These are phyloP conservation scores for Syrista parreyssii DNA, from an alignment of 2,888 invertebrate species.

Conservation along the genomic window DNA sequence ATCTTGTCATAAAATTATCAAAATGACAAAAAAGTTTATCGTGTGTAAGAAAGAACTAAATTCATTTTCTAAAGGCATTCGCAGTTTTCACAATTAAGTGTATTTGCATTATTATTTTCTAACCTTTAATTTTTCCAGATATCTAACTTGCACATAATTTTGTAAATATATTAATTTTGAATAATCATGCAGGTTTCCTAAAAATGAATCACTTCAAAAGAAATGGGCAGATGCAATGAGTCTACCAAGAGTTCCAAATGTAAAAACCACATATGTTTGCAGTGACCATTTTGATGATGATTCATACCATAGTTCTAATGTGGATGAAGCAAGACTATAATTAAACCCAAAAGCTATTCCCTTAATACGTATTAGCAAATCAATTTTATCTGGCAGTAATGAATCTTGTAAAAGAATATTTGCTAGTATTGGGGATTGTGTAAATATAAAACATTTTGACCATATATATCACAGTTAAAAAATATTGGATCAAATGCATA, in stretches of 20 bases:
- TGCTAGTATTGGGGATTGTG: no score
- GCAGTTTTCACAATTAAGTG: conserved; percentile 13
- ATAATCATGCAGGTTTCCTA: conserved; percentile 9
- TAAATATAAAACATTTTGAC: no score
- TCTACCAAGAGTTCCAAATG: conserved; percentile 3
- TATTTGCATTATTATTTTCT: no score
- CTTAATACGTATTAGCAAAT: no score
- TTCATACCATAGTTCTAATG: conserved; percentile 6
- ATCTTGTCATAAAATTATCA: no score
- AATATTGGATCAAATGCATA: no score
- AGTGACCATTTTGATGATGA: conserved; percentile 14
- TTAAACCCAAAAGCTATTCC: background rate
- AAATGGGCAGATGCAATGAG: conserved; percentile 9
- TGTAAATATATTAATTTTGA: conserved; percentile 5
- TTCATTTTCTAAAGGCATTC: conserved; percentile 3
- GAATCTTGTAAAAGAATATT: no score
- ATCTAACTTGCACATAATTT: conserved; percentile 9
- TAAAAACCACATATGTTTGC: conserved; percentile 16
- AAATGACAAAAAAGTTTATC: conserved; percentile 12
- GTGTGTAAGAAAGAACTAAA: conserved; percentile 10
- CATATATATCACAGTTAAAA: no score
- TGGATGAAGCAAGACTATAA: background rate
- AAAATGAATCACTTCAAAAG: conserved; percentile 9
- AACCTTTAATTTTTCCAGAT: conserved; percentile 9
- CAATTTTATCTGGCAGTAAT: no score